A percentile compares a stretch with the other conserved stretches of the same genome.
phyloP scores from a whole-genome alignment of 2,797 vertebrate genomes.

The Lates japonicus region DNA sequence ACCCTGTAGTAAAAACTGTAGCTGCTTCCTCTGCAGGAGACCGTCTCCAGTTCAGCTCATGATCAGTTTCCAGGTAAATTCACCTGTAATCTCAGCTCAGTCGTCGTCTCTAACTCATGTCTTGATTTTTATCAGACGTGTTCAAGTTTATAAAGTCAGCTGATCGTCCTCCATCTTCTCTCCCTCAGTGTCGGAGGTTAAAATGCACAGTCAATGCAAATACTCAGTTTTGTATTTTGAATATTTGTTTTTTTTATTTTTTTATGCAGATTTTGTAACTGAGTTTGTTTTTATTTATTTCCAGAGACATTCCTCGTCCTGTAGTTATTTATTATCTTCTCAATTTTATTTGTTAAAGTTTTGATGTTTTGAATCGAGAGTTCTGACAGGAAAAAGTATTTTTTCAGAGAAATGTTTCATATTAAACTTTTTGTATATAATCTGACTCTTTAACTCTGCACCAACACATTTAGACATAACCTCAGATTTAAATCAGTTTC shows the following conservation, averaged over 20 bases:
- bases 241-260: slow-evolving; percentile 67
- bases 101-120: too few relatives aligned
- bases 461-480: too few relatives aligned
- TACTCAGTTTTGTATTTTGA: slow-evolving; percentile 77
- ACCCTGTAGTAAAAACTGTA: too few relatives aligned
- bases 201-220: slow-evolving; percentile 95
- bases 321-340: slow-evolving; percentile 87
- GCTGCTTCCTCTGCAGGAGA: too few relatives aligned
- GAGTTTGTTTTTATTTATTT: slow-evolving; percentile 86
- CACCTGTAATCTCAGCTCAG: too few relatives aligned
- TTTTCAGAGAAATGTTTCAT: slow-evolving; percentile 26
- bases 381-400: slow-evolving; percentile 20
- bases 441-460: neutral
- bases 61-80: too few relatives aligned
- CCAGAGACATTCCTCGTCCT: slow-evolving; percentile 82
- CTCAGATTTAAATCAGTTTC: neutral
- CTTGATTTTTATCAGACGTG: too few relatives aligned
- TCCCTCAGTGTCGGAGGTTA: slow-evolving; percentile 76
- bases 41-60: too few relatives aligned
- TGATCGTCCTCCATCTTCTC: neutral
- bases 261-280: slow-evolving; percentile 55
- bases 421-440: slow-evolving; percentile 49
- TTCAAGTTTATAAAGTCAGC: too few relatives aligned
- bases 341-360: neutral
- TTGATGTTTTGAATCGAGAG: neutral